These are phyloP conservation scores for Aethes cnicana DNA, from an alignment of 2,888 invertebrate genomes.

Conservation along the genomic window DNA sequence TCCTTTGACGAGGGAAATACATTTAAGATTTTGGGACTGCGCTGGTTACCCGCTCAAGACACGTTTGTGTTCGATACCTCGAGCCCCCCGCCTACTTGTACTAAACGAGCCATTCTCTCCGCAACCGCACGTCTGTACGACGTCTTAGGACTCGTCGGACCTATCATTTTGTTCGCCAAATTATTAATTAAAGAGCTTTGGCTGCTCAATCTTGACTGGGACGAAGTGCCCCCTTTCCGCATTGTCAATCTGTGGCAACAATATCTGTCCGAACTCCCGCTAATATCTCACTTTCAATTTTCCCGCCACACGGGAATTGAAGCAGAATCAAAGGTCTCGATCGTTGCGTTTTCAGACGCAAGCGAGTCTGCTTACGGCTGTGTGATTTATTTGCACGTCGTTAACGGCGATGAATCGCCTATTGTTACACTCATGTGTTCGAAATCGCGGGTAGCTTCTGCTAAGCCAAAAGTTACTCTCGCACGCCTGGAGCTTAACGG, in stretches of 20 bases:
- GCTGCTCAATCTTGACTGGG: conserved; percentile 24
- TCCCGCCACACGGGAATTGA: conserved; percentile 18
- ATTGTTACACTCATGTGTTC: conserved; percentile 23
- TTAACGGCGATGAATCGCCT: conserved; percentile 14
- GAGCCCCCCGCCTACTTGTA: neutral
- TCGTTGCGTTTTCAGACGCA: conserved; percentile 22
- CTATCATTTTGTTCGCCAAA: conserved; percentile 29
- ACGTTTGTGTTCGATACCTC: conserved; percentile 25
- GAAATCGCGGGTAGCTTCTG: conserved; percentile 24
- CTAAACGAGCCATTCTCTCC: conserved; percentile 29
- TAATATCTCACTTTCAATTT: conserved; percentile 9
- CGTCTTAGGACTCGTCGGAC: conserved; percentile 28
- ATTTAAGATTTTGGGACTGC: conserved; percentile 23
- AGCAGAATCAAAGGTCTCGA: neutral
- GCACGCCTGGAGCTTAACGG: conserved; percentile 24
- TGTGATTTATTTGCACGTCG: conserved; percentile 20
- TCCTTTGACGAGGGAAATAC: conserved; percentile 9
- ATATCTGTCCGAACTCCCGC: conserved; percentile 19
- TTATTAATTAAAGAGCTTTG: conserved; percentile 25
- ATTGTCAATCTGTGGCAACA: conserved; percentile 9
- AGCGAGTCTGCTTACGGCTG: conserved; percentile 21
- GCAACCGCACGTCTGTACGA: conserved; percentile 25
- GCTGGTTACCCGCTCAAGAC: conserved; percentile 21
- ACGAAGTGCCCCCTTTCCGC: conserved; percentile 9
- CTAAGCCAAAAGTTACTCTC: conserved; percentile 21